phyloP scores from a whole-genome alignment of 2,113 vertebrate species.

The Narcine bancroftii region DNA sequence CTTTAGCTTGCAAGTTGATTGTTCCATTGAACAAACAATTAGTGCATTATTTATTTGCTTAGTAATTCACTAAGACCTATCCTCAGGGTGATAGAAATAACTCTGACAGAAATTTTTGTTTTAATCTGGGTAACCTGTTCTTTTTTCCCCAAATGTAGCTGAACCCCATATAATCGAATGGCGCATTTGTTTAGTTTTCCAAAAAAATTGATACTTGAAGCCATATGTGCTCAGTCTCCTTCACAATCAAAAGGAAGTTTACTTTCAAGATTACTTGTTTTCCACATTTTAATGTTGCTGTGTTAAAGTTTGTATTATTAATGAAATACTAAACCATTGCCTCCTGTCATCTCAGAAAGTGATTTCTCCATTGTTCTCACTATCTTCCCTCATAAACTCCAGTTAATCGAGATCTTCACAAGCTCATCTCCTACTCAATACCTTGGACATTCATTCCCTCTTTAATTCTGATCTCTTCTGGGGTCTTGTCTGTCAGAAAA shows the following conservation, averaged over 20 bases:
- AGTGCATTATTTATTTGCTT: neutral
- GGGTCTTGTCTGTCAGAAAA: neutral
- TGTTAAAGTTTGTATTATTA: too few species aligned
- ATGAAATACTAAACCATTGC: neutral
- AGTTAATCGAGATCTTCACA: neutral
- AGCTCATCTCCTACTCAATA: neutral
- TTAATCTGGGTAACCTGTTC: neutral
- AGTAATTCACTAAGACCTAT: neutral
- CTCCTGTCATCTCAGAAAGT: neutral
- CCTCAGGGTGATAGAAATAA: neutral
- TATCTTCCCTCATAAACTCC: neutral
- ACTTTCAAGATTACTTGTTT: neutral
- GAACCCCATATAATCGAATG: neutral
- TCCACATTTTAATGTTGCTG: neutral
- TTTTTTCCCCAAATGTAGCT: neutral
- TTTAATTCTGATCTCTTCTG: neutral
- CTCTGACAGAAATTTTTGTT: neutral
- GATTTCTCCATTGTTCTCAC: neutral
- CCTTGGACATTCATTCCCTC: neutral
- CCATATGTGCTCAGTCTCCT: neutral
- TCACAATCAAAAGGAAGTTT: neutral
- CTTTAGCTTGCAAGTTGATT: neutral
- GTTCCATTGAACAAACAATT: neutral
- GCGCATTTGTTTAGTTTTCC: too few species aligned
- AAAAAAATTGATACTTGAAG: neutral